A percentile compares a stretch with the other conserved stretches of the same genome.
phyloP scores from a whole-genome alignment of 2,888 invertebrate genomes.

The Taphrorychus bicolor region DNA sequence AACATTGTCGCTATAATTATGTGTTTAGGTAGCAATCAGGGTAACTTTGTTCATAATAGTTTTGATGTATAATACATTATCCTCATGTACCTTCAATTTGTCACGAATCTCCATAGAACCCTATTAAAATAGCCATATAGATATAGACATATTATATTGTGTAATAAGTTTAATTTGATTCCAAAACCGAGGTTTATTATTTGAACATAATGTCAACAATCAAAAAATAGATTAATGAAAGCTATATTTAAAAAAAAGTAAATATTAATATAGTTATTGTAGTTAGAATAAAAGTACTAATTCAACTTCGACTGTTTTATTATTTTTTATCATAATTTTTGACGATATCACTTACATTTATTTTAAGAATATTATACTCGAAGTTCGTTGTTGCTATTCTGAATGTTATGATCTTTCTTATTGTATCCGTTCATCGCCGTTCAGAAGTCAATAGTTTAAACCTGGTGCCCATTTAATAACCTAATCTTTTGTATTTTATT shows the following conservation, averaged over 20 bases:
- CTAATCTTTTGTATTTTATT: no score
- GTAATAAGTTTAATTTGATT: slow-evolving; percentile 10
- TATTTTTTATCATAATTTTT: background rate
- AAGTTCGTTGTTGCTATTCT: no score
- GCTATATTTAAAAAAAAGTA: slow-evolving; percentile 20
- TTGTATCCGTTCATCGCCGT: no score
- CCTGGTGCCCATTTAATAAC: no score
- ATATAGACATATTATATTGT: slow-evolving; percentile 17
- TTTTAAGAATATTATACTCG: background rate
- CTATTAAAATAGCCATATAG: slow-evolving; percentile 33
- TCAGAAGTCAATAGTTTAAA: no score
- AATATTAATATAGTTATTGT: slow-evolving; percentile 28
- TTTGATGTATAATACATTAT: slow-evolving; percentile 6
- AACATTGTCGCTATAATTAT: slow-evolving; percentile 34
- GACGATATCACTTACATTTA: no score
- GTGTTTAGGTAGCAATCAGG: slow-evolving; percentile 30
- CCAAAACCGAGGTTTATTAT: no score
- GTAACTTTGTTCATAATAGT: slow-evolving; percentile 22
- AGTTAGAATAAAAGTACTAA: slow-evolving; percentile 39
- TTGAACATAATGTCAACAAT: slow-evolving; percentile 24
- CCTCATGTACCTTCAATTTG: background rate
- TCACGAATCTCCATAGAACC: slow-evolving; percentile 38
- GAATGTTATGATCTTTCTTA: no score
- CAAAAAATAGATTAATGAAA: slow-evolving; percentile 27
- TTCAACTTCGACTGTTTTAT: slow-evolving; percentile 27